Percentiles rank a stretch among this genome's conserved stretches.
Conservation (phyloP, 2,888 invertebrate genomes). For the Dicyrtomina minuta region DNA sequence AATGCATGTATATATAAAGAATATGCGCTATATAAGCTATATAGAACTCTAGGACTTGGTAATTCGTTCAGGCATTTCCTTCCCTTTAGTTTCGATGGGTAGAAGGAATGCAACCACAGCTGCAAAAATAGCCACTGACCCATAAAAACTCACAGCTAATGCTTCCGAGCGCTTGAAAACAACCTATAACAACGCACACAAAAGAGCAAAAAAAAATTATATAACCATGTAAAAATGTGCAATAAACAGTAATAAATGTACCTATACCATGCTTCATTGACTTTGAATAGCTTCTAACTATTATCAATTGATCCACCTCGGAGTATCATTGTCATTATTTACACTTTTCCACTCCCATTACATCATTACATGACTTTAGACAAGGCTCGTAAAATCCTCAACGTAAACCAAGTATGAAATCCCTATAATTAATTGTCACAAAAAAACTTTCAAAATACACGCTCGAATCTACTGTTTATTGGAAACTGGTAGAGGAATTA, state of each 20-base stretch:
- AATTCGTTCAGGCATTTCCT: constrained; percentile 60
- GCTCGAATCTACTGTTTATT: no score
- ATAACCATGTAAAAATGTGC: background rate
- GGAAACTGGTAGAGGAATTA: no score
- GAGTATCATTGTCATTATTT: background rate
- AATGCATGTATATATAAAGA: background rate
- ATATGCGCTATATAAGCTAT: background rate
- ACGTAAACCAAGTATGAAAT: no score
- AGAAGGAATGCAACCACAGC: constrained; percentile 74
- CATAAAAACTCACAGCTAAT: constrained; percentile 69
- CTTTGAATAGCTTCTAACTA: background rate
- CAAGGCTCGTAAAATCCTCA: background rate
- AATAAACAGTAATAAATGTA: constrained; percentile 3
- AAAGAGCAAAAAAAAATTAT: no score
- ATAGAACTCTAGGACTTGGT: constrained; percentile 15
- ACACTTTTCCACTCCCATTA: no score
- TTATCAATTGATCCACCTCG: background rate
- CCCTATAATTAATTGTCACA: no score
- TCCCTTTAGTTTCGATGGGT: constrained; percentile 81
- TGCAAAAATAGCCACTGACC: constrained; percentile 72
- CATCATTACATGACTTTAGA: no score
- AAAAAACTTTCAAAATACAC: no score
- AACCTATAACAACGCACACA: no score
- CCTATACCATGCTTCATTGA: no score
- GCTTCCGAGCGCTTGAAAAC: constrained; percentile 72